phyloP scores from a whole-genome alignment of 2,888 invertebrate species.

The Apodemia duryi region DNA sequence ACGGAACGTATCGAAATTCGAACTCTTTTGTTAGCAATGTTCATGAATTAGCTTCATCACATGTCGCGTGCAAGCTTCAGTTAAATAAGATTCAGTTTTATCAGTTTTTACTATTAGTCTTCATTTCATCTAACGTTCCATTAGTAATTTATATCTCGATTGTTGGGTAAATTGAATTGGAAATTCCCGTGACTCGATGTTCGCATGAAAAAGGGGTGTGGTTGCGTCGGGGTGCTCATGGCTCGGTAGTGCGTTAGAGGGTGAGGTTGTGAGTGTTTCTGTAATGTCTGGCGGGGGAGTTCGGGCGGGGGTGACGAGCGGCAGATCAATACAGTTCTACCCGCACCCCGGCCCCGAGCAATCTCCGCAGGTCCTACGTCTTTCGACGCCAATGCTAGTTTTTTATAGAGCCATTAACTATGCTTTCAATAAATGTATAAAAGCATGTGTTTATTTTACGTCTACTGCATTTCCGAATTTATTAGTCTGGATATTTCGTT shows the following conservation, averaged over 20 bases:
- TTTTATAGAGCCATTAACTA: conserved; percentile 73
- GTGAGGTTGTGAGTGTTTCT: conserved; percentile 56
- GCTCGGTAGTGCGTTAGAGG: conserved; percentile 39
- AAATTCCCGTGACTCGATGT: conserved; percentile 74
- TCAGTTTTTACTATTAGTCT: conserved; percentile 1
- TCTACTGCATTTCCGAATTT: conserved; percentile 39
- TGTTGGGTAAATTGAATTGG: conserved; percentile 68
- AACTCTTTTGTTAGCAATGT: conserved; percentile 1
- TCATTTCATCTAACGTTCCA: conserved; percentile 22
- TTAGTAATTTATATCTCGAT: conserved; percentile 42
- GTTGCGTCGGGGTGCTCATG: conserved; percentile 55
- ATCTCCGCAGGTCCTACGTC: conserved; percentile 75
- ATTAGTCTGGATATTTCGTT: conserved; percentile 37
- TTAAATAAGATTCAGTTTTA: conserved; percentile 16
- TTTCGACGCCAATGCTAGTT: conserved; percentile 75
- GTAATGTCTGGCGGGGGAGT: conserved; percentile 62
- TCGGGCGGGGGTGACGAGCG: conserved; percentile 38
- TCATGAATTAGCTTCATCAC: background rate
- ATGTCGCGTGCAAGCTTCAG: conserved; percentile 16
- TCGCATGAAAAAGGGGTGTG: conserved; percentile 73
- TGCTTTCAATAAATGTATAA: conserved; percentile 70
- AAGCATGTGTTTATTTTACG: conserved; percentile 53
- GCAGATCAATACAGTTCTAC: conserved; percentile 45
- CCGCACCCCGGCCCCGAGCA: conserved; percentile 52
- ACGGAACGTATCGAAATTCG: conserved; percentile 17